Evolutionary conservation across 2,797 vertebrate genomes (phyloP).

Genomic region (Myripristis murdjan): DNA sequence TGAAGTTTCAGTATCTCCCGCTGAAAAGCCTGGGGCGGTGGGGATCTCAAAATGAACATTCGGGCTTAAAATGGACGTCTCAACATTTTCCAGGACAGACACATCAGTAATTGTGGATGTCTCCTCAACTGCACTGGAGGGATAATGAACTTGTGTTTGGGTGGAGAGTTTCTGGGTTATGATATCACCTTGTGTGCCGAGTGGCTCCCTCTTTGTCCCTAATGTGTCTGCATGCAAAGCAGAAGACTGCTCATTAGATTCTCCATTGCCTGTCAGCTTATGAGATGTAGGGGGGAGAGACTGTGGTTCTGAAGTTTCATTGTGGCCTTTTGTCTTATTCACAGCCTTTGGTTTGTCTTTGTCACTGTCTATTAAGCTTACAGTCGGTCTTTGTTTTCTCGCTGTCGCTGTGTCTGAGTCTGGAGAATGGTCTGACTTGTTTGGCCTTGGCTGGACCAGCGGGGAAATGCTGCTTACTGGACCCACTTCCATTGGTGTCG

Average conservation of each 20-base stretch:
- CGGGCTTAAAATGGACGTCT: conserved; percentile 18
- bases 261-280: conserved; percentile 1
- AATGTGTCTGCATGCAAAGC: conserved; percentile 9
- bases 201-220: not conserved
- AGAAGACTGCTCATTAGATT: conserved; percentile 21
- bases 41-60: conserved; percentile 26
- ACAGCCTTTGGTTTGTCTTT: conserved; percentile 18
- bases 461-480: conserved; percentile 17
- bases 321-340: conserved; percentile 6
- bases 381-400: conserved; percentile 6
- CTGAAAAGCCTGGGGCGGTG: conserved; percentile 31
- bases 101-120: not conserved
- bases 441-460: conserved; percentile 1
- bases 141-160: conserved; percentile 12
- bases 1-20: conserved; percentile 2
- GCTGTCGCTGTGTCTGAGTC: not conserved
- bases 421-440: conserved; percentile 2
- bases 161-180: conserved; percentile 6
- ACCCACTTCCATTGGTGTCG: conserved; percentile 13
- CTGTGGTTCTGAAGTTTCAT: conserved; percentile 4
- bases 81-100: conserved; percentile 14
- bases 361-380: not conserved
- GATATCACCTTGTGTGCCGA: conserved; percentile 12
- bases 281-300: conserved; percentile 5
- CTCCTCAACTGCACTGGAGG: not conserved